These are phyloP conservation scores for Laterallus jamaicensis DNA, from an alignment of 2,113 vertebrate species.

Conservation along the genomic window DNA sequence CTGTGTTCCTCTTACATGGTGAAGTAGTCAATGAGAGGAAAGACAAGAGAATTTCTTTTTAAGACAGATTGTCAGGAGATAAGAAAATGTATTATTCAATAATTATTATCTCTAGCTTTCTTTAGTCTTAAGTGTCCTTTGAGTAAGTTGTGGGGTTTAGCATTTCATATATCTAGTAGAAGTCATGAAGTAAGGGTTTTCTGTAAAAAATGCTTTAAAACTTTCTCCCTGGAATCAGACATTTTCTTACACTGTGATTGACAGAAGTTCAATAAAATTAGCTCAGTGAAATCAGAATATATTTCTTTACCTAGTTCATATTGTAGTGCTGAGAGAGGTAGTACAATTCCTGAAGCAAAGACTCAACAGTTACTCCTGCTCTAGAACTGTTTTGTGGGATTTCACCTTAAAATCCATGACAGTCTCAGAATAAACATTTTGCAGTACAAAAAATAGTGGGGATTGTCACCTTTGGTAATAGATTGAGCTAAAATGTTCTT, in stretches of 20 bases:
- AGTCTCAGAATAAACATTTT: not conserved
- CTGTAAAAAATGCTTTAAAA: not conserved
- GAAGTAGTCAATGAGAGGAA: not conserved
- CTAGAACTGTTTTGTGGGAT: not conserved
- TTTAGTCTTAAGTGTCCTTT: not conserved
- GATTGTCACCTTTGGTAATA: not conserved
- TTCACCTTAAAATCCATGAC: not conserved
- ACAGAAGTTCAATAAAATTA: not conserved
- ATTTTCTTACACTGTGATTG: not conserved
- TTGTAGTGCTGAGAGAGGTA: not conserved
- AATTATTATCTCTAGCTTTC: not conserved
- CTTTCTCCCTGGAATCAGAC: not conserved
- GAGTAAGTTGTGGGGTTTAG: not conserved
- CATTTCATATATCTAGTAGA: not conserved
- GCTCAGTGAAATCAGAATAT: not conserved
- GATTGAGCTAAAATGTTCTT: not conserved
- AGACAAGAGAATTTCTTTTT: not conserved
- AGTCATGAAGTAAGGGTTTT: not conserved
- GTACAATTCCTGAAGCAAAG: not conserved
- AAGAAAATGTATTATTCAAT: not conserved
- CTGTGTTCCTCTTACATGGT: not conserved
- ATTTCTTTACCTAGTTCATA: not conserved
- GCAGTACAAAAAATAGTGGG: not conserved
- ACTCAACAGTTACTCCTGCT: not conserved
- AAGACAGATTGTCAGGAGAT: not conserved